phyloP scores from a whole-genome alignment of 2,797 vertebrate genomes.

The Sandelia bainsii region DNA sequence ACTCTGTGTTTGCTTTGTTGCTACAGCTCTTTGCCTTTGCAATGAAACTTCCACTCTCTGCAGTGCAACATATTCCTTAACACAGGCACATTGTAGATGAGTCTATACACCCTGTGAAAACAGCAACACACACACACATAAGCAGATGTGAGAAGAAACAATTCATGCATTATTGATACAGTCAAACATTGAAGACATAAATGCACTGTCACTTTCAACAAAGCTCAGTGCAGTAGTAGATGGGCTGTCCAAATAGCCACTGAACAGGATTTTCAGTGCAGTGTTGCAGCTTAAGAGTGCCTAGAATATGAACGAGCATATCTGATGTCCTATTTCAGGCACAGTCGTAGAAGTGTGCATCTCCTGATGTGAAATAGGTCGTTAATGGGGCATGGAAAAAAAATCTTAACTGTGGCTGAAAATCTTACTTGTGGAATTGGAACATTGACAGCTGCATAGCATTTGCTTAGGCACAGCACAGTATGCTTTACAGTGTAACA shows the following conservation, averaged over 20 bases:
- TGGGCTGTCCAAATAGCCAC: slow-evolving; percentile 27
- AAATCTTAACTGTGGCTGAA: slow-evolving; percentile 43
- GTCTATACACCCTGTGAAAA: not conserved
- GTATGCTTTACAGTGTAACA: slow-evolving; percentile 31
- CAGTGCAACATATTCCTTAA: not conserved
- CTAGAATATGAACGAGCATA: slow-evolving; percentile 38
- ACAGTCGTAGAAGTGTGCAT: slow-evolving; percentile 37
- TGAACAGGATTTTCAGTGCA: slow-evolving; percentile 31
- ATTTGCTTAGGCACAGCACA: slow-evolving; percentile 23
- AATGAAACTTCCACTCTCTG: not conserved
- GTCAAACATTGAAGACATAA: slow-evolving; percentile 5
- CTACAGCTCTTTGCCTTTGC: not conserved
- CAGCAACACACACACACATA: not conserved
- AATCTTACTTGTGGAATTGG: slow-evolving; percentile 57
- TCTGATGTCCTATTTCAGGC: slow-evolving; percentile 51
- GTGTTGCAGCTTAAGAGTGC: slow-evolving; percentile 37
- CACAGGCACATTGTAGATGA: not conserved
- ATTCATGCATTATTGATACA: slow-evolving; percentile 14
- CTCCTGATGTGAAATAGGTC: slow-evolving; percentile 54
- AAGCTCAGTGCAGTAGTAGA: slow-evolving; percentile 20
- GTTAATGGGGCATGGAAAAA: slow-evolving; percentile 56
- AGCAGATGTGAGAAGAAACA: slow-evolving; percentile 1
- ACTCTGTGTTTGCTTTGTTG: not conserved
- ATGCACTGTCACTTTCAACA: slow-evolving; percentile 11
- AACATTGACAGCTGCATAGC: slow-evolving; percentile 53